Conservation (phyloP, 2,797 vertebrate species). For the Pseudochaenichthys georgianus region DNA sequence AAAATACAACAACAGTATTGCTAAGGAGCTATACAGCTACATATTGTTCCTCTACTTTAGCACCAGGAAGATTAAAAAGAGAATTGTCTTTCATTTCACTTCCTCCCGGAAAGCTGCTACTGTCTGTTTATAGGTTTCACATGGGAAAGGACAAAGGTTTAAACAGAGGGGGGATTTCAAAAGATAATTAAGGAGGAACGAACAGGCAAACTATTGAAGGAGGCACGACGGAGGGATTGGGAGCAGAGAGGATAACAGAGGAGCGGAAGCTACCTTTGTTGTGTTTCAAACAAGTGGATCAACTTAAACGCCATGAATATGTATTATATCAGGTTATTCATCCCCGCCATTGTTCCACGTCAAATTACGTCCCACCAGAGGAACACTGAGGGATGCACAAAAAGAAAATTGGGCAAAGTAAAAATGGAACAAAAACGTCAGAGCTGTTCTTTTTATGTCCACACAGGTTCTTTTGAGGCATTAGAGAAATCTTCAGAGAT, state of each 20-base stretch:
- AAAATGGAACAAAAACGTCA: slow-evolving; percentile 51
- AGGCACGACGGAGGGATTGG: slow-evolving; percentile 72
- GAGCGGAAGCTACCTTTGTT: slow-evolving; percentile 78
- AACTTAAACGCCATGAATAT: slow-evolving; percentile 75
- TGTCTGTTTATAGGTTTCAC: slow-evolving; percentile 77
- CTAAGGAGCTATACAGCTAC: slow-evolving; percentile 27
- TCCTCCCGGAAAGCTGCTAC: slow-evolving; percentile 47
- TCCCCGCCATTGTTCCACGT: slow-evolving; percentile 69
- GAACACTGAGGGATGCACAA: slow-evolving; percentile 56
- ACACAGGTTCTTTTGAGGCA: slow-evolving; percentile 55
- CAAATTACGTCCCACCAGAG: slow-evolving; percentile 66
- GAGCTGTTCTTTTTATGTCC: slow-evolving; percentile 64
- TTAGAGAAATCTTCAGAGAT: slow-evolving; percentile 58
- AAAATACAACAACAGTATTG: neutral
- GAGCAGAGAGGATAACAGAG: slow-evolving; percentile 73
- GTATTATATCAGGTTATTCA: slow-evolving; percentile 77
- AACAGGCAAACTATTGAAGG: slow-evolving; percentile 72
- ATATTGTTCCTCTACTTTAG: slow-evolving; percentile 29
- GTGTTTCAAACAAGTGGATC: slow-evolving; percentile 75
- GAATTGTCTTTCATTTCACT: slow-evolving; percentile 45
- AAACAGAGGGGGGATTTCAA: slow-evolving; percentile 71
- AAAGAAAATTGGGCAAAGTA: slow-evolving; percentile 55
- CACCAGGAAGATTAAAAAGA: slow-evolving; percentile 55
- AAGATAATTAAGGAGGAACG: slow-evolving; percentile 82
- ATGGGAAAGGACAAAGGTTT: slow-evolving; percentile 75